Base-by-base conservation (phyloP, 2,888 invertebrate species). In the Stenurella melanura region DNA sequence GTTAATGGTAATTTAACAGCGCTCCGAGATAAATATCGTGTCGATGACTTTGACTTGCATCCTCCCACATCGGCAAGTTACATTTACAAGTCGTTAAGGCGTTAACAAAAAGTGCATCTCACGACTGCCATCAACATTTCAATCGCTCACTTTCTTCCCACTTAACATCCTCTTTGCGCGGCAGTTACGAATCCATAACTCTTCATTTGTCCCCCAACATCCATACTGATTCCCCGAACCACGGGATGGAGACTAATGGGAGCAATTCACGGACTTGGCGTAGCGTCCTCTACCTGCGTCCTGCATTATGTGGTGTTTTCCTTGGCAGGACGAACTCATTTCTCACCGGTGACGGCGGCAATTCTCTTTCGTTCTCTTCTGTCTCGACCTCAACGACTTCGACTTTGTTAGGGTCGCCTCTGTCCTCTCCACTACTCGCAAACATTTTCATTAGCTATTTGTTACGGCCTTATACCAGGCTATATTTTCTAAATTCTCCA, bases 381-480 rank as follows among this genome's bases (percentile, higher is more conserved):
- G 86, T 84, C 85, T 83, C 83, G 82, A 82, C 83, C 85, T 83
- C 85, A 85, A 85, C 81, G 84, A 84, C 85, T 84, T 81, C 81
- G 80, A 83, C 85, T 85, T 85, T 86, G 85, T 85, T 86, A 85
- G 83, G 85, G 85, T 83, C 82, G 84, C 82, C 84, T 83, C 80
- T 83, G 81, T 84, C 85, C 83, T 83, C 80, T 82, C 80, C 80
- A 81, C 84, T 82, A 80, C 86, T 87, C 85, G 84, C 86, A 86
- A 87, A 88, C 88, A 87, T 88, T 88, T 88, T 88, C 88, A 88
- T 88, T 88, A 88, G 87, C 87, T 87, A 88, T 88, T 88, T 88
- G 88, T 88, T 88, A 88, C 85, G 84, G 86, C 84, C 85, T 86
- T 86, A 81, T 79, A 79, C 72, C 74, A 78, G 79, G 76, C 80